Percentiles rank a stretch among this genome's conserved stretches.
Evolutionary conservation across 1,140 invertebrate genomes (phyloP).

Genomic region (Aphaenogaster ashmeadi): DNA sequence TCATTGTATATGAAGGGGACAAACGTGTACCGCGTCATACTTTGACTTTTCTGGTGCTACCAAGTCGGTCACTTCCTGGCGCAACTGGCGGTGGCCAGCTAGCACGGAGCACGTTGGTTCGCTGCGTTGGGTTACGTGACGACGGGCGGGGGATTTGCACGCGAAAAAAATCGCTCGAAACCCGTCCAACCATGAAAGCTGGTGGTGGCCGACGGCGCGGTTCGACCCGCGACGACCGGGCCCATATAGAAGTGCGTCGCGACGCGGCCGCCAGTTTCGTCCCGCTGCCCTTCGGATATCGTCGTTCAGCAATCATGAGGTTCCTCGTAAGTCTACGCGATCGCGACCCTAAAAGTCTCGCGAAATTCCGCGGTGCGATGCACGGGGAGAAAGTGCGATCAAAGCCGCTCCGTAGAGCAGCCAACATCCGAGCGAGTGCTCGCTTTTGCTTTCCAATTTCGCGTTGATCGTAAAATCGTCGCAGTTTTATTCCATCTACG

Average conservation of each 20-base stretch:
- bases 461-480: slow-evolving; percentile 30
- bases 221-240: slow-evolving; percentile 71
- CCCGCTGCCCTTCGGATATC: slow-evolving; percentile 81
- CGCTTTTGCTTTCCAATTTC: slow-evolving; percentile 54
- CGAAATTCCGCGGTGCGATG: not conserved
- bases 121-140: slow-evolving; percentile 59
- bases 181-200: slow-evolving; percentile 80
- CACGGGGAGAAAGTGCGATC: slow-evolving; percentile 46
- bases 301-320: slow-evolving; percentile 81
- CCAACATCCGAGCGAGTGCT: slow-evolving; percentile 22
- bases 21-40: not conserved
- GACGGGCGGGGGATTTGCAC: slow-evolving; percentile 29
- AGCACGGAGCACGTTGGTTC: slow-evolving; percentile 64
- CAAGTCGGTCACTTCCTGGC: slow-evolving; percentile 81
- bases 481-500: slow-evolving; percentile 1
- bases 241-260: slow-evolving; percentile 86
- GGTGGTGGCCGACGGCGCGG: slow-evolving; percentile 69
- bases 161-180: slow-evolving; percentile 78
- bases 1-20: not conserved
- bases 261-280: slow-evolving; percentile 82
- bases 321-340: slow-evolving; percentile 80
- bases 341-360: not conserved
- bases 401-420: not conserved
- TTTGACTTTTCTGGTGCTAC: slow-evolving; percentile 44
- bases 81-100: slow-evolving; percentile 53